A percentile compares a stretch with the other conserved stretches of the same genome.
These are phyloP conservation scores for Hystrix cristata DNA, from an alignment of 2,113 vertebrate species.

Conservation along the genomic window DNA sequence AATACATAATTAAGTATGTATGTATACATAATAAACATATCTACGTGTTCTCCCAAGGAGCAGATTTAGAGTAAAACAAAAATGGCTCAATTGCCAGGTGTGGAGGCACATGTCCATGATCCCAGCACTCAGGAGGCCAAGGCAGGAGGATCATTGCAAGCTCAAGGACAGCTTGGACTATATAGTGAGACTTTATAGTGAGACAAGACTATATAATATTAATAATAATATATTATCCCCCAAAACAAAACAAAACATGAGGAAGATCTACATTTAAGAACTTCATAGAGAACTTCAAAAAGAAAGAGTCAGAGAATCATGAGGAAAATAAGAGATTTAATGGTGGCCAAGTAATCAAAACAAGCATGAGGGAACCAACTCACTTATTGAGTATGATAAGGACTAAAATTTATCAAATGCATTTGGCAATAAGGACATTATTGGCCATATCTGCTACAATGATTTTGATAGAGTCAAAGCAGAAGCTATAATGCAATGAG, in stretches of 20 bases:
- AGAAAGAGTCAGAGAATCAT: neutral
- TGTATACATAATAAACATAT: neutral
- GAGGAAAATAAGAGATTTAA: neutral
- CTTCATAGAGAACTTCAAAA: neutral
- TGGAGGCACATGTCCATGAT: too few species aligned
- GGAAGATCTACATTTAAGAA: neutral
- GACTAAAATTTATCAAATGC: slow-evolving; percentile 3
- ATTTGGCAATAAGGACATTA: slow-evolving; percentile 43
- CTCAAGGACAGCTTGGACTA: too few species aligned
- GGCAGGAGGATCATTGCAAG: too few species aligned
- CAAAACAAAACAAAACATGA: neutral
- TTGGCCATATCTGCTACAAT: slow-evolving; percentile 43
- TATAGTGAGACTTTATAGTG: too few species aligned
- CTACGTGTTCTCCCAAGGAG: neutral
- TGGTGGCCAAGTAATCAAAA: neutral
- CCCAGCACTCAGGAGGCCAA: too few species aligned
- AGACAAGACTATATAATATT: too few species aligned
- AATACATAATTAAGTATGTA: neutral
- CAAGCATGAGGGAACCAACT: neutral
- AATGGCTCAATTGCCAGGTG: neutral
- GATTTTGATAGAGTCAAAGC: neutral
- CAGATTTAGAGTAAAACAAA: neutral
- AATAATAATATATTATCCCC: too few species aligned
- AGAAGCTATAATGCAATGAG: slow-evolving; percentile 14
- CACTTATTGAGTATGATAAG: neutral